These are phyloP conservation scores for Mylabris sibirica DNA, from an alignment of 2,888 invertebrate species.

Conservation along the genomic window DNA sequence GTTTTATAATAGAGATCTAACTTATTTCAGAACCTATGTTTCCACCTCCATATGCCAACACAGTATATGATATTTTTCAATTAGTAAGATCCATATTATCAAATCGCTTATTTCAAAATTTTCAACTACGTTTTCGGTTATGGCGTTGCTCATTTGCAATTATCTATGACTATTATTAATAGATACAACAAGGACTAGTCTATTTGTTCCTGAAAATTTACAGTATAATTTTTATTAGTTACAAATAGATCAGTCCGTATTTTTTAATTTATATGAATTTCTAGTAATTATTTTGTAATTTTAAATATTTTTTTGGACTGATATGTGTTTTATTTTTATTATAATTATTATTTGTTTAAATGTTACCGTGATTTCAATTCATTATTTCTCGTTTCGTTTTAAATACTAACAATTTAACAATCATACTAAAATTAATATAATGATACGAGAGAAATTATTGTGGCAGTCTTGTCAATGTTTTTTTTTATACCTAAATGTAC, in stretches of 20 bases:
- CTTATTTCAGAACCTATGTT: no score
- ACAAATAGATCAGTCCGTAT: slow-evolving; percentile 10
- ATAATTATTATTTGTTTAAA: slow-evolving; percentile 23
- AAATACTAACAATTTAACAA: slow-evolving; percentile 2
- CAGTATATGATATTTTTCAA: no score
- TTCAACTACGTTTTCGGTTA: no score
- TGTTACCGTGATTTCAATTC: slow-evolving; percentile 35
- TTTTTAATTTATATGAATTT: slow-evolving; percentile 7
- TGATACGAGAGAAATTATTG: not conserved
- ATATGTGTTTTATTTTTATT: slow-evolving; percentile 20
- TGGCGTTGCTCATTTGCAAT: not conserved
- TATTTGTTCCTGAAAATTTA: slow-evolving; percentile 9
- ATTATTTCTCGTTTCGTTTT: not conserved
- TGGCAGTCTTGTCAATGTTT: not conserved
- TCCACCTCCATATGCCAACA: no score
- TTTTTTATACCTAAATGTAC: not conserved
- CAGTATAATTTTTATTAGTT: slow-evolving; percentile 3
- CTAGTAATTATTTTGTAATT: slow-evolving; percentile 19
- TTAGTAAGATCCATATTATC: no score
- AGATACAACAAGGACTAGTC: slow-evolving; percentile 5
- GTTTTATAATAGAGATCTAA: no score
- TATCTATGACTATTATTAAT: slow-evolving; percentile 11
- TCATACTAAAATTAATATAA: slow-evolving; percentile 7
- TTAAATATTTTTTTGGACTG: slow-evolving; percentile 36
- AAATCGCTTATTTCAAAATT: no score